A percentile compares a stretch with the other conserved stretches of the same genome.
phyloP scores from a whole-genome alignment of 2,888 invertebrate genomes.

The Opisthograptis luteolata region DNA sequence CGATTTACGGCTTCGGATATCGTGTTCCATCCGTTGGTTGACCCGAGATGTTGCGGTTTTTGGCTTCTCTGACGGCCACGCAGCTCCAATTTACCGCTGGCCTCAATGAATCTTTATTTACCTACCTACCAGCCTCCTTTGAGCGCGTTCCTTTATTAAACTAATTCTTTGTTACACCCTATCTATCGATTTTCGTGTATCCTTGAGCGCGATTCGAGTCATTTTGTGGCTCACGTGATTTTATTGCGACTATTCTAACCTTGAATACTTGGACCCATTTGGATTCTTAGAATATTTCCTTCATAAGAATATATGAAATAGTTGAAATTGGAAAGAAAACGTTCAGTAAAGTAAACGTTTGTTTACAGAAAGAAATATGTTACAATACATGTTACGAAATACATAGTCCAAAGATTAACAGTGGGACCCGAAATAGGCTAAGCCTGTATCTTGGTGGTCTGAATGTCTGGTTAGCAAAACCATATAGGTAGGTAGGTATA shows the following conservation, averaged over 20 bases:
- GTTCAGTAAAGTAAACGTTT: too few species aligned
- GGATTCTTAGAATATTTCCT: conserved; percentile 29
- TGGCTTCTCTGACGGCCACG: conserved; percentile 49
- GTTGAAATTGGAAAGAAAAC: conserved; percentile 30
- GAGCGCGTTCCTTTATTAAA: conserved; percentile 42
- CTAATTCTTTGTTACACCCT: conserved; percentile 28
- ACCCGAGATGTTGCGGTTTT: conserved; percentile 58
- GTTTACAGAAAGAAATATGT: too few species aligned
- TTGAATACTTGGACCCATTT: conserved; percentile 35
- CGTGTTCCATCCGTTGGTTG: conserved; percentile 56
- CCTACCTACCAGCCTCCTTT: conserved; percentile 37
- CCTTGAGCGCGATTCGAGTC: conserved; percentile 40
- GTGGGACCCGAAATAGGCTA: too few species aligned
- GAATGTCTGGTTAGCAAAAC: too few species aligned
- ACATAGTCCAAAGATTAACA: too few species aligned
- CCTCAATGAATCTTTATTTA: conserved; percentile 48
- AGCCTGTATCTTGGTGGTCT: too few species aligned
- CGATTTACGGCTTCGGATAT: conserved; percentile 57
- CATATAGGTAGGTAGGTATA: too few species aligned
- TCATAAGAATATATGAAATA: conserved; percentile 23
- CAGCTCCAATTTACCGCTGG: conserved; percentile 48
- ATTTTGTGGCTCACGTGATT: conserved; percentile 36
- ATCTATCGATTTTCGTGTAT: conserved; percentile 50
- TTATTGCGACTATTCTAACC: conserved; percentile 42
- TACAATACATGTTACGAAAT: too few species aligned